These are phyloP conservation scores for Gulo gulo DNA, from an alignment of 2,113 vertebrate genomes.

Conservation along the genomic window DNA sequence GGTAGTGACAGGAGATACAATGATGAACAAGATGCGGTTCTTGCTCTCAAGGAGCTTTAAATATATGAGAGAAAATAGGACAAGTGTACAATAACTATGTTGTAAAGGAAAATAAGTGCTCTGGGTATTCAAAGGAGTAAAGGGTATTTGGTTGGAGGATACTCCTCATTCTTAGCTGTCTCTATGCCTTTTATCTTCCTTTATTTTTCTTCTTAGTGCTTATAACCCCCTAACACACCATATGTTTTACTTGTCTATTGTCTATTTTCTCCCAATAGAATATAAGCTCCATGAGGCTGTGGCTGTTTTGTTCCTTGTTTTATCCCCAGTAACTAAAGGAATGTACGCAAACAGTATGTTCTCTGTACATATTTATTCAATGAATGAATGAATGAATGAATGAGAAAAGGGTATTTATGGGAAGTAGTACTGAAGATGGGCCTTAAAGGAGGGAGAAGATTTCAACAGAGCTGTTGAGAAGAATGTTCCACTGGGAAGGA, in stretches of 20 bases:
- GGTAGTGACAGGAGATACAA: background rate
- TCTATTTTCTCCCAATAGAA: background rate
- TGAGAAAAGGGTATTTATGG: background rate
- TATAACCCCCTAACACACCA: background rate
- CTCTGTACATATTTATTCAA: background rate
- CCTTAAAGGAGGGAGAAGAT: background rate
- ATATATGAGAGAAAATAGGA: background rate
- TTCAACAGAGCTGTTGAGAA: slow-evolving; percentile 14
- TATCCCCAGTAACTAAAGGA: background rate
- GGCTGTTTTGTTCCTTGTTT: background rate
- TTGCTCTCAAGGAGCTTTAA: background rate
- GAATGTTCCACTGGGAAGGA: background rate
- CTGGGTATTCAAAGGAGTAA: background rate
- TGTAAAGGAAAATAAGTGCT: slow-evolving; percentile 1
- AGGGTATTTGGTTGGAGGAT: background rate
- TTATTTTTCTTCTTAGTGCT: background rate
- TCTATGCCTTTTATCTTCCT: background rate
- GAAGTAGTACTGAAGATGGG: background rate
- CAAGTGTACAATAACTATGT: background rate
- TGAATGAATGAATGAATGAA: background rate
- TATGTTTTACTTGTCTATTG: slow-evolving; percentile 29
- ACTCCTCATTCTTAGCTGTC: background rate
- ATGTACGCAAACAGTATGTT: background rate
- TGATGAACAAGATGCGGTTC: background rate
- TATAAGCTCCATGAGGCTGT: background rate